Evolutionary conservation across 2,888 invertebrate species (phyloP).

Genomic region (Nipponacmea schrenckii): DNA sequence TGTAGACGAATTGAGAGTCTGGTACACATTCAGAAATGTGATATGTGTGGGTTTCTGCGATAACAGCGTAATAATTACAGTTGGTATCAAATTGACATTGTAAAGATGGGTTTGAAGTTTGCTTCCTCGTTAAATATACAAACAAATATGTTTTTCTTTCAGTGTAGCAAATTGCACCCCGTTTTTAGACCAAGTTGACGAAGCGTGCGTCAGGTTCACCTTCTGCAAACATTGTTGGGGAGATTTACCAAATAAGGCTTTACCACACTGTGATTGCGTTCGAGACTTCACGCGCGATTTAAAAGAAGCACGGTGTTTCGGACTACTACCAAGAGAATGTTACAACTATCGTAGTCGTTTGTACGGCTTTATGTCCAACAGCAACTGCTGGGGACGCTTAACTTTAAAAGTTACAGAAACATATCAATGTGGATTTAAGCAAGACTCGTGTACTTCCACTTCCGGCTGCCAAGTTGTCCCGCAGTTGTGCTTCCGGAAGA

Average conservation of each 20-base stretch:
- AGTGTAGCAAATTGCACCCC: constrained; percentile 7
- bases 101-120: no score
- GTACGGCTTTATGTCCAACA: constrained; percentile 9
- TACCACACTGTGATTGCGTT: constrained; percentile 16
- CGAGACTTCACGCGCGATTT: constrained; percentile 4
- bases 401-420: not conserved
- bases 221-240: constrained; percentile 3
- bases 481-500: not conserved
- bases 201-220: constrained; percentile 5
- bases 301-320: not conserved
- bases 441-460: not conserved
- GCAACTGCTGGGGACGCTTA: constrained; percentile 13
- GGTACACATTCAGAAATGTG: no score
- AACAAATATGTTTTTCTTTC: no score
- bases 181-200: constrained; percentile 10
- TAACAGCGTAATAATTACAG: no score
- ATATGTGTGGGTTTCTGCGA: no score
- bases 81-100: no score
- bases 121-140: no score
- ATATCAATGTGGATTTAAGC: constrained; percentile 12
- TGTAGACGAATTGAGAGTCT: no score
- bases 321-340: not conserved
- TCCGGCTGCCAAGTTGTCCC: not conserved
- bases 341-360: constrained; percentile 9
- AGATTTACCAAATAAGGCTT: constrained; percentile 5